Base-by-base conservation (phyloP, 2,888 invertebrate species). In the Clunio marinus region DNA sequence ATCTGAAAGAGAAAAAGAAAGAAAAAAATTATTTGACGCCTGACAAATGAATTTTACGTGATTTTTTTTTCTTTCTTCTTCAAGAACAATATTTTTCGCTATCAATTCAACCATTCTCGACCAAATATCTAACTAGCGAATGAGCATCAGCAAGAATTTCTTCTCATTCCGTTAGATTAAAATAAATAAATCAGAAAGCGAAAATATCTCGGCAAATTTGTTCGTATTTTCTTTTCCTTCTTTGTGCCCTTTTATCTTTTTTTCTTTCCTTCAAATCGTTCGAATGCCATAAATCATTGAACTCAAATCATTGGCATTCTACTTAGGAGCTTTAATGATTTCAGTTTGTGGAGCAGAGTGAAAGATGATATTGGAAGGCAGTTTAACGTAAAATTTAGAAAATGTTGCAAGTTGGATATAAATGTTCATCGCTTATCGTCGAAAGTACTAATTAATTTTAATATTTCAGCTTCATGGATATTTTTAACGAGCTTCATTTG, bases 1-100 rank as follows among this genome's bases (percentile, higher is more conserved):
- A 25, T 24, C 20, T 25, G 15, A 57, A 41, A 41, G 15, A 15
- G 15, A 28, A 58, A 27, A 58, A 59, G 35, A 25, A 37, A 60
- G 13, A 24, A 24, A 22, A 27, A 57, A 57, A 32, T 10, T 17
- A 32, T 60, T 60, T 37, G 41, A 46, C 60, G 41, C 17, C 63
- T 63, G 63, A 63, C 46, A 63, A 63, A 63, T 63, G 63, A 63
- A 63, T 28, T 45, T 63, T 63, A 63, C 63, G 63, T 63, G 63
- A 63, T 63, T 63, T 63, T 27, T 35, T 59, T 59, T 51, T 51
- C 41, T n/a, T n/a, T n/a, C n/a, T n/a, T n/a, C n/a, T n/a, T n/a
- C n/a, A n/a, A n/a, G n/a, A n/a, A n/a, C n/a, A n/a, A n/a, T n/a
- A 41, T 41, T 8, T 22, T 51, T 51, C 17, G 5, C 17, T 51